Evolutionary conservation across 2,797 vertebrate species (phyloP), one percentile per base, ranked within the genome.

Genomic region (Rhinophrynus dorsalis): DNA sequence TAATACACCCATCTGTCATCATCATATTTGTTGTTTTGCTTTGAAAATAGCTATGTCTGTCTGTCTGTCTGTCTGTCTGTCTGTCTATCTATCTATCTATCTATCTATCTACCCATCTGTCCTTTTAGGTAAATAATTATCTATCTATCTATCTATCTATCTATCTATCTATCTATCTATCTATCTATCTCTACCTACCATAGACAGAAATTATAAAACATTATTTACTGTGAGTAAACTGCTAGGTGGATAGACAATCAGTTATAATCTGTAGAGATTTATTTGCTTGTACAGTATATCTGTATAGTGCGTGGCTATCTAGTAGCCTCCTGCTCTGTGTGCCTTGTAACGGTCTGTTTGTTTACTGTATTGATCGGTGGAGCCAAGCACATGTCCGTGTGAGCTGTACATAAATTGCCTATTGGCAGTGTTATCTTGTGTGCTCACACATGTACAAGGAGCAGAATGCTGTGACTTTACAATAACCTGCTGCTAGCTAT

Each of bases 31-130:
- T n/a, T n/a, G n/a, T n/a, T n/a, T n/a, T n/a, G n/a, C n/a, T n/a
- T n/a, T n/a, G n/a, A n/a, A n/a, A n/a, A n/a, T n/a, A n/a, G n/a
- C n/a, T 32, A 5, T 32, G 29, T 32, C 29, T 32, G 29, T 32
- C 29, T 32, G 29, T 32, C 29, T 32, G 29, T 32, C 29, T 32
- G 29, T 32, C 60, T 64, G 21, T 62, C 59, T 48, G 29, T 62
- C 59, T 48, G 29, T 62, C 59, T 62, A 32, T 62, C 45, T 35
- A 44, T 61, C 58, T 61, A 44, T 47, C 58, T 61, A 48, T 50
- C 42, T 37, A 54, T 55, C 35, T 29, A 21, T 40, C 48, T 30
- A 29, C n/a, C n/a, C n/a, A n/a, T n/a, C n/a, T n/a, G n/a, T n/a
- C n/a, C n/a, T n/a, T 17, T 2, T 47, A 47, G 9, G 5, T 47